Evolutionary conservation across 53 echinoderm and acorn worm genomes (phyloP), one percentile per base, ranked within the genome.

Genomic region (Pentamera pediparva): DNA sequence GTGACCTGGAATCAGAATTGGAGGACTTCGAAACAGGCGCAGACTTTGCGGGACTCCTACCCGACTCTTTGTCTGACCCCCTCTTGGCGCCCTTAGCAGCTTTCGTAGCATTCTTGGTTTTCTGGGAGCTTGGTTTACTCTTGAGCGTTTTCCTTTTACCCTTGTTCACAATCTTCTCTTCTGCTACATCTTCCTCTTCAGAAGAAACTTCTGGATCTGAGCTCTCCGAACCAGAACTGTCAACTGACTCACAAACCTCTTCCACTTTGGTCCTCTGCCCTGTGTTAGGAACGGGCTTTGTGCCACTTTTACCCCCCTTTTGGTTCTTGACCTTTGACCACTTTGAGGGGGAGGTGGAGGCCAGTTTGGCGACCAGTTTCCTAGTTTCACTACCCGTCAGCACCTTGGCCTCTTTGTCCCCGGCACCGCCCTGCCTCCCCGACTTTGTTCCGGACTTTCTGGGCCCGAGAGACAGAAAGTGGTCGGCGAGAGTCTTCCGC

Each of bases 401-500:
- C n/a, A n/a, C n/a, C 29, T 41, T 38, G 32, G 55, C 58, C 32
- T 56, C 40, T 6, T 34, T 11, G 4, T 78, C 67, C 6, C 31
- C 27, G 4, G 51, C 78, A 13, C 37, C 56, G 28, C 24, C 27
- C 29, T 69, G 35, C 32, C 41, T 40, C 11, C 31, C 58, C 29
- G 54, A 18, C 2, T 53, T 53, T 2, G 12, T 26, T 13, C 7
- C 3, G 31, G 36, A 58, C 45, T 63, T 77, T 72, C 10, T 10
- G 18, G 37, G 67, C 47, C 43, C 72, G 69, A 20, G 22, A 24
- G 17, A 63, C 49, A 67, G 25, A 48, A 86, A 86, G 61, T 86
- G 86, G 57, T 86, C 86, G 1, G 86, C 75, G 7, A 86, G 62
- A 47, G 79, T 86, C 70, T 76, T 75, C 62, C 79, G 76, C 38